A percentile compares a stretch with the other conserved stretches of the same genome.
These are phyloP conservation scores for Ictalurus furcatus DNA, from an alignment of 2,113 vertebrate genomes.

Conservation along the genomic window DNA sequence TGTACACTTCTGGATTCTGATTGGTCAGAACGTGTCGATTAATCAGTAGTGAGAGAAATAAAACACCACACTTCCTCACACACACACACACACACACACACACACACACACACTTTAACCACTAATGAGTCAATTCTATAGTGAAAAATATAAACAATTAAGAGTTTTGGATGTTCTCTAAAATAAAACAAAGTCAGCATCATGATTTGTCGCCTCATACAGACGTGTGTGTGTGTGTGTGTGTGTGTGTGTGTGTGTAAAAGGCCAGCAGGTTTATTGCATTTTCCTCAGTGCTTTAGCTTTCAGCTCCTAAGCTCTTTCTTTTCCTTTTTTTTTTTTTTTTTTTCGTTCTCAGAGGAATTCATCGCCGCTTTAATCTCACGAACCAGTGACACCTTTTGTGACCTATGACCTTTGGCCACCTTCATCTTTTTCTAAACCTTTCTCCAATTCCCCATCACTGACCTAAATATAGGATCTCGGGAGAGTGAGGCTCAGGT, in stretches of 20 bases:
- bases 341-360: not conserved
- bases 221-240: not conserved
- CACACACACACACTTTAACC: not conserved
- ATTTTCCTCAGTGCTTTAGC: not conserved
- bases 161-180: not conserved
- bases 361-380: constrained; percentile 5
- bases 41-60: not conserved
- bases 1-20: not conserved
- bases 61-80: not conserved
- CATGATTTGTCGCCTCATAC: not conserved
- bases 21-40: not conserved
- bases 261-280: not conserved
- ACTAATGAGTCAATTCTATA: not conserved
- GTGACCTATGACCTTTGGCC: constrained; percentile 9
- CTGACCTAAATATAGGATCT: constrained; percentile 3
- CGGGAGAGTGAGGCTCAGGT: not conserved
- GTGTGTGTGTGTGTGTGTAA: not conserved
- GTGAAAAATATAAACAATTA: not conserved
- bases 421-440: constrained; percentile 2
- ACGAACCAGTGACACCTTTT: not conserved
- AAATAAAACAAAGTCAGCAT: not conserved
- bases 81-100: not conserved
- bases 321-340: not conserved
- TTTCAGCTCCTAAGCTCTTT: not conserved
- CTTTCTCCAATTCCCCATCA: not conserved